Percentiles rank a stretch among this genome's conserved stretches.
phyloP scores from a whole-genome alignment of 2,797 vertebrate genomes.

The Eutrigla gurnardus region DNA sequence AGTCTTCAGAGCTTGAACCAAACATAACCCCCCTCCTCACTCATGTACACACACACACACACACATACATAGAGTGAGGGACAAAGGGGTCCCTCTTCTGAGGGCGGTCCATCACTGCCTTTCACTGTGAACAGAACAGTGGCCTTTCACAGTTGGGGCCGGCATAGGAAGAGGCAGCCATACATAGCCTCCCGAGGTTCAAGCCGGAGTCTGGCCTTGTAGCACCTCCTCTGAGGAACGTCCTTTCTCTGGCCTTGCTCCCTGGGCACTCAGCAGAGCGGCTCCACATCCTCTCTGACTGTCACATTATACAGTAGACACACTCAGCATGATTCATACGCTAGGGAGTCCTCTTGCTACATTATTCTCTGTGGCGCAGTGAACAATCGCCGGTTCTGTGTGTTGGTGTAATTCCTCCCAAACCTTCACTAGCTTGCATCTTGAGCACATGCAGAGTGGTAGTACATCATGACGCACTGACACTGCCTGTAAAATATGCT shows the following conservation, averaged over 20 bases:
- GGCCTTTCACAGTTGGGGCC: slow-evolving; percentile 80
- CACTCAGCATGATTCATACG: slow-evolving; percentile 70
- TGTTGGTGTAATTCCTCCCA: slow-evolving; percentile 25
- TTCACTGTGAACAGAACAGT: slow-evolving; percentile 84
- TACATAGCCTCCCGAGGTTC: slow-evolving; percentile 73
- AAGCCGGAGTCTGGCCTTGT: slow-evolving; percentile 69
- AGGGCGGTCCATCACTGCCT: slow-evolving; percentile 80
- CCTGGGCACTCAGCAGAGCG: slow-evolving; percentile 59
- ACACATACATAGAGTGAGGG: slow-evolving; percentile 51
- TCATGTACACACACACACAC: slow-evolving; percentile 44
- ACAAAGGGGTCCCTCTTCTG: slow-evolving; percentile 84
- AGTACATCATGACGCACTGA: slow-evolving; percentile 5
- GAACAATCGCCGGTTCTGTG: slow-evolving; percentile 59
- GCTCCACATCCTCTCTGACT: slow-evolving; percentile 68
- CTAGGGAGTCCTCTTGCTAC: slow-evolving; percentile 51
- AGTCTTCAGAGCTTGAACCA: slow-evolving; percentile 72
- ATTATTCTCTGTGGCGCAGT: slow-evolving; percentile 53
- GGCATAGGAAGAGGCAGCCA: slow-evolving; percentile 74
- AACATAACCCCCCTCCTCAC: slow-evolving; percentile 54
- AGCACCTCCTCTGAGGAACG: slow-evolving; percentile 69
- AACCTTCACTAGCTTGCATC: slow-evolving; percentile 18
- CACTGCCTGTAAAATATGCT: neutral
- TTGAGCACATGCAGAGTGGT: slow-evolving; percentile 2
- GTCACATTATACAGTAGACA: slow-evolving; percentile 74
- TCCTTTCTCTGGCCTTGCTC: slow-evolving; percentile 73